Evolutionary conservation across 64 coral and sea anemone species (phyloP).

Genomic region (Cladopsammia gracilis): DNA sequence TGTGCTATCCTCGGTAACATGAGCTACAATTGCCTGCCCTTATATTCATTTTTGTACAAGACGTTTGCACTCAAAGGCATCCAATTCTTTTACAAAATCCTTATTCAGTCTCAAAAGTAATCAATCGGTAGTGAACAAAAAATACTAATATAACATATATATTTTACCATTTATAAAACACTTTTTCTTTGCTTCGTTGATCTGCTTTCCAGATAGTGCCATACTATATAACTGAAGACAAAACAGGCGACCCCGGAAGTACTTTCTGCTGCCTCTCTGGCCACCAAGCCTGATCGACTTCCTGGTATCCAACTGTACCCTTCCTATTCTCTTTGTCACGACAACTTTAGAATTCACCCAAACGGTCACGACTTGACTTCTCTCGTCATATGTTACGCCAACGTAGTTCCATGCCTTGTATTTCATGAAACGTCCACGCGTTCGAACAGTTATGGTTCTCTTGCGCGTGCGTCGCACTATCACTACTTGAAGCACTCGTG

Average conservation of each 20-base stretch:
- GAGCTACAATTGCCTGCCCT: no score
- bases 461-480: constrained; percentile 46
- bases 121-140: no score
- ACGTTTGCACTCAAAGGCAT: no score
- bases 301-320: constrained; percentile 70
- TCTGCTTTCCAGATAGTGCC: constrained; percentile 65
- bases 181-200: constrained; percentile 58
- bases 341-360: constrained; percentile 84
- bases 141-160: no score
- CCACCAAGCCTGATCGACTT: constrained; percentile 71
- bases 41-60: no score
- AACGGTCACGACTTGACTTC: constrained; percentile 55
- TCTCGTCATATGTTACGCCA: constrained; percentile 71
- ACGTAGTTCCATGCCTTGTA: constrained; percentile 84
- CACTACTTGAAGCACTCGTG: constrained; percentile 50
- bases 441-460: not conserved
- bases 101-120: no score
- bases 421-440: constrained; percentile 5
- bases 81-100: no score
- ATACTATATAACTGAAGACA: constrained; percentile 84
- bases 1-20: no score
- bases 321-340: constrained; percentile 40
- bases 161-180: constrained; percentile 80
- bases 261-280: constrained; percentile 23
- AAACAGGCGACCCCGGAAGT: constrained; percentile 72